A percentile compares a stretch with the other conserved stretches of the same genome.
phyloP scores from a whole-genome alignment of 1,140 invertebrate genomes.

The Drosophila lacertosa region DNA sequence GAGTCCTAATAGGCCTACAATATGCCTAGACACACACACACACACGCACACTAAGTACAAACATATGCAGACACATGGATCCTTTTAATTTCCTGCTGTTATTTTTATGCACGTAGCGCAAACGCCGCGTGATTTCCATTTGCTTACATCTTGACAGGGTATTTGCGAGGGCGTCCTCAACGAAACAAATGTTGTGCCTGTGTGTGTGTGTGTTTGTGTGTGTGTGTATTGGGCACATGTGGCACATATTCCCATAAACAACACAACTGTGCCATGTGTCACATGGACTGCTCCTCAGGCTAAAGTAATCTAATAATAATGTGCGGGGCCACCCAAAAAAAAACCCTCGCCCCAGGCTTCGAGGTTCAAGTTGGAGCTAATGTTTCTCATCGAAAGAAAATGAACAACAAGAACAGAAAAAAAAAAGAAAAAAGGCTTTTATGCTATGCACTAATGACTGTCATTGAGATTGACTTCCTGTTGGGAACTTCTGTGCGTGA shows the following conservation, averaged over 20 bases:
- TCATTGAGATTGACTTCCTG: constrained; percentile 49
- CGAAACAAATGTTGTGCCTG: not conserved
- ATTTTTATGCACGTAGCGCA: constrained; percentile 66
- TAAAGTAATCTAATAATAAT: constrained; percentile 63
- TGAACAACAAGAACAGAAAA: not conserved
- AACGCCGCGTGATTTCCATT: constrained; percentile 76
- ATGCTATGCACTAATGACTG: constrained; percentile 39
- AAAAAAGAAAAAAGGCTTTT: constrained; percentile 28
- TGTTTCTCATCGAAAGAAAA: constrained; percentile 10
- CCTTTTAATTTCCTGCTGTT: constrained; percentile 81
- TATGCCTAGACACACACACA: constrained; percentile 26
- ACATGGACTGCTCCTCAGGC: constrained; percentile 26
- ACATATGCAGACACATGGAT: constrained; percentile 42
- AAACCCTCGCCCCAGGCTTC: not conserved
- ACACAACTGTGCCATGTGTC: constrained; percentile 39
- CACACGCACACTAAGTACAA: not conserved
- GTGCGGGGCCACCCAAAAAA: constrained; percentile 31
- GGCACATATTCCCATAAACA: constrained; percentile 67
- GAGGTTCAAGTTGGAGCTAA: constrained; percentile 22
- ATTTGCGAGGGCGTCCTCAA: not conserved
- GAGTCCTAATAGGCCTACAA: constrained; percentile 60
- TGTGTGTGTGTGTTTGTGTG: not conserved
- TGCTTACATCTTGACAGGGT: constrained; percentile 28
- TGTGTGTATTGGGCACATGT: constrained; percentile 50
- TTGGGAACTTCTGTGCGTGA: constrained; percentile 7